Base-by-base conservation (phyloP, 2,888 invertebrate genomes). In the Ichneumoninae sp. region DNA sequence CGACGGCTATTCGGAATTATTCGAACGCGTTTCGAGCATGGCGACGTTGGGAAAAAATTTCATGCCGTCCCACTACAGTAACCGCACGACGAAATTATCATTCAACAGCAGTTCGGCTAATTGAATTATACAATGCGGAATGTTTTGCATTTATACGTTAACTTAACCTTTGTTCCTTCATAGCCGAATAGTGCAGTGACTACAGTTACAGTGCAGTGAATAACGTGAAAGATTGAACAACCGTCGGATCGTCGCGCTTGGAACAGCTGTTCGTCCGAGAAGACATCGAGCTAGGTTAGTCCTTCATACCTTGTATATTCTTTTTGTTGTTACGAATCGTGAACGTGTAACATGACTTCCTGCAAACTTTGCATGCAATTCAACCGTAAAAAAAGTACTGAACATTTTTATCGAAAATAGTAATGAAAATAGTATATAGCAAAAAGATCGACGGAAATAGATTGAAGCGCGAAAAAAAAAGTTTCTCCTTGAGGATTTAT, bases 401-500 rank as follows among this genome's bases (percentile, higher is more conserved):
- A 54, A 54, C 26, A 60, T 60, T 5, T 26, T 3, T 60, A 30
- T 33, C 30, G 13, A 0, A 16, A 33, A n/a, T 30, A 4, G 0
- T 3, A 13, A 30, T 26, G 10, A 19, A 13, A 22, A 13, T 57
- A 22, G 26, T 1, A 1, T 30, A 60, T 5, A 30, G 30, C 26
- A 60, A 13, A 3, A 10, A 10, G 19, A 26, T 57, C 30, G 30
- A 60, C 22, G 13, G 10, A 30, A 70, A 47, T 60, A 78, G 50
- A 47, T 69, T 73, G 50, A 68, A 76, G 50, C 65, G 47, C 36
- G 50, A 30, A 54, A 63, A 60, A 68, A 33, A 66, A 60, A 33
- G 65, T 83, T 63, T 79, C 63, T 66, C 50, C 30, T 13, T 60
- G 44, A 69, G 76, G 60, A 44, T 79, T 71, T 73, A 79, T 82